phyloP scores from a whole-genome alignment of 2,113 vertebrate genomes.

The Sinosuthora webbiana region DNA sequence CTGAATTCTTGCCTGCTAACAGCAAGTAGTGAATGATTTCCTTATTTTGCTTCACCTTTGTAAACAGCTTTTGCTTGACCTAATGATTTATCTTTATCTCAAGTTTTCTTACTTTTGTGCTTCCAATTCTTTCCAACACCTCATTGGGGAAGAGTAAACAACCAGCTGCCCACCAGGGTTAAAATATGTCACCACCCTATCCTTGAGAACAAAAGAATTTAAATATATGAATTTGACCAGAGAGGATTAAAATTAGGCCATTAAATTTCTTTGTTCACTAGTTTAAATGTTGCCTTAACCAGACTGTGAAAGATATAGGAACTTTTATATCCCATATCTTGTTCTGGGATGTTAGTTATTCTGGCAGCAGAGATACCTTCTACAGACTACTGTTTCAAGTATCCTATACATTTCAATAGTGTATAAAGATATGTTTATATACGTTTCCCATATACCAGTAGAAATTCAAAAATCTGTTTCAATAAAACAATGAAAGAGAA shows the following conservation, averaged over 20 bases:
- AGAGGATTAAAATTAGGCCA: neutral
- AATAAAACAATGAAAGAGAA: neutral
- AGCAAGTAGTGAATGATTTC: neutral
- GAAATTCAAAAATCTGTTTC: neutral
- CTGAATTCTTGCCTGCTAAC: neutral
- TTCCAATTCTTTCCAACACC: neutral
- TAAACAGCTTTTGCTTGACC: neutral
- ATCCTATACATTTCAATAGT: neutral
- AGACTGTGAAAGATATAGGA: neutral
- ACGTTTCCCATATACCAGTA: neutral
- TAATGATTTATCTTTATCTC: neutral
- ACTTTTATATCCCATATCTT: neutral
- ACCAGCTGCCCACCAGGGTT: fast-evolving
- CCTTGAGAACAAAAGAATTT: neutral
- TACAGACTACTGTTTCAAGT: neutral
- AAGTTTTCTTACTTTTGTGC: neutral
- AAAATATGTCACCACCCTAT: neutral
- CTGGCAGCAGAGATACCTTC: neutral
- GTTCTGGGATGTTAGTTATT: neutral
- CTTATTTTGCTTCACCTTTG: neutral
- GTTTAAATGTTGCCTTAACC: fast-evolving
- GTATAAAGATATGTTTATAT: neutral
- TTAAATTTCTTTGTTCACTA: neutral
- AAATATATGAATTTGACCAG: neutral
- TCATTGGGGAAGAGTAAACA: neutral